Evolutionary conservation across 2,888 invertebrate species (phyloP).

Genomic region (Listrodromus nycthemerus): DNA sequence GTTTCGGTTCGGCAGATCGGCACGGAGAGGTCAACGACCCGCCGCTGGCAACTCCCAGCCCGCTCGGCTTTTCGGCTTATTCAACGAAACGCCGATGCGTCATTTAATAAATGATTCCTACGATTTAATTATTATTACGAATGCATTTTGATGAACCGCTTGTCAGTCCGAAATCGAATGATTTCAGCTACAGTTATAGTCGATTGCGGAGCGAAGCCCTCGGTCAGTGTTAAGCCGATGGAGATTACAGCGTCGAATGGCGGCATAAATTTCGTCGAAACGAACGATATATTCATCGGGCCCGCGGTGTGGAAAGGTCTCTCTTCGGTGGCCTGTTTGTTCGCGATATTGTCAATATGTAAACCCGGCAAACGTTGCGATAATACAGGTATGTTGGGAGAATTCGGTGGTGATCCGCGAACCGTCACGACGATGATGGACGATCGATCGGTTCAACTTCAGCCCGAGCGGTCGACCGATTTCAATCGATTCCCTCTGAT

Average conservation of each 20-base stretch:
- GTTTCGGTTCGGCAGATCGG: not conserved
- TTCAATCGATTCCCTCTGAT: no score
- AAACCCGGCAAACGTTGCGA: constrained; percentile 42
- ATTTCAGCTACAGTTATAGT: constrained; percentile 65
- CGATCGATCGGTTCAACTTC: not conserved
- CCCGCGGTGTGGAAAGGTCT: constrained; percentile 39
- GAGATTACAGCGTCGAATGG: not conserved
- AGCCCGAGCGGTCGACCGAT: not conserved
- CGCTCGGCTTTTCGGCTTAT: constrained; percentile 26
- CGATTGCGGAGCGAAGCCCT: constrained; percentile 77
- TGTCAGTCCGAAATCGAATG: constrained; percentile 77
- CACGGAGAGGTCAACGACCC: constrained; percentile 8
- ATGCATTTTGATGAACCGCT: constrained; percentile 78
- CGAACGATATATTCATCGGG: constrained; percentile 80
- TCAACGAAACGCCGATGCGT: constrained; percentile 43
- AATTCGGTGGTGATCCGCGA: constrained; percentile 7
- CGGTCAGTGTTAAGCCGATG: constrained; percentile 33
- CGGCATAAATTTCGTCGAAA: constrained; percentile 78
- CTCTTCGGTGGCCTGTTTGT: constrained; percentile 67
- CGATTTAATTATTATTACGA: constrained; percentile 81
- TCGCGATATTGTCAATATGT: constrained; percentile 73
- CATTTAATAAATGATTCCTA: constrained; percentile 39
- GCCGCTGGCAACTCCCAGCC: not conserved
- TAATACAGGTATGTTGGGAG: constrained; percentile 20
- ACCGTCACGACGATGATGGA: not conserved